Conservation (phyloP, 2,888 invertebrate genomes). For the Baronia brevicornis region DNA sequence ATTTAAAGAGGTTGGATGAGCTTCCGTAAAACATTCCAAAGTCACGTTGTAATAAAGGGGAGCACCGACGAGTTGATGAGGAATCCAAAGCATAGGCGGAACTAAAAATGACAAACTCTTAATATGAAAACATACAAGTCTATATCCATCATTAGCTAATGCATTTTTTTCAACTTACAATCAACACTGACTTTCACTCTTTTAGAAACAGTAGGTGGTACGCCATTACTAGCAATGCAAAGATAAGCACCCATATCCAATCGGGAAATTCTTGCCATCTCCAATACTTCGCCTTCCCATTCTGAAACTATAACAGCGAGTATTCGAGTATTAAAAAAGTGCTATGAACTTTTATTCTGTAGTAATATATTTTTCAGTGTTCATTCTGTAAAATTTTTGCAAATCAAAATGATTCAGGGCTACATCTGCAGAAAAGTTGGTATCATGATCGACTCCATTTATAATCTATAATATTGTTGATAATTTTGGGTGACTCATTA, state of each 20-base stretch:
- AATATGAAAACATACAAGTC: constrained; percentile 5
- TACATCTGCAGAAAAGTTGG: too few species aligned
- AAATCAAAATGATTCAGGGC: too few species aligned
- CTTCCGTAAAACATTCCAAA: constrained; percentile 92
- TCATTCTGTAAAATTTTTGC: too few species aligned
- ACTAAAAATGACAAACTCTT: constrained; percentile 75
- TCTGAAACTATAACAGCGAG: constrained; percentile 79
- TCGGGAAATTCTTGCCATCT: constrained; percentile 88
- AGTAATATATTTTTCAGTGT: constrained; percentile 18
- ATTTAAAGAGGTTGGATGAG: constrained; percentile 92
- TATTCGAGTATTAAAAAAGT: constrained; percentile 2
- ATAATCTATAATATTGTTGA: too few species aligned
- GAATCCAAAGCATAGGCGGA: constrained; percentile 94
- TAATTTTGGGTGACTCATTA: too few species aligned
- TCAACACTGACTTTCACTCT: constrained; percentile 95
- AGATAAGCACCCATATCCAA: constrained; percentile 94
- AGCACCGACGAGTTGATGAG: constrained; percentile 91
- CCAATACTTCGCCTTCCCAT: constrained; percentile 89
- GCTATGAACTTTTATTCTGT: constrained; percentile 1
- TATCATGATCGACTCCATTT: too few species aligned
- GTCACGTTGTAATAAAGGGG: constrained; percentile 89
- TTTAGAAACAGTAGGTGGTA: constrained; percentile 93
- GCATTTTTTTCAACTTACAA: constrained; percentile 81
- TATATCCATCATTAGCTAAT: too few species aligned
- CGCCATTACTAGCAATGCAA: constrained; percentile 93